These are phyloP conservation scores for Lepidothrix coronata DNA, from an alignment of 2,113 vertebrate species.

Conservation along the genomic window DNA sequence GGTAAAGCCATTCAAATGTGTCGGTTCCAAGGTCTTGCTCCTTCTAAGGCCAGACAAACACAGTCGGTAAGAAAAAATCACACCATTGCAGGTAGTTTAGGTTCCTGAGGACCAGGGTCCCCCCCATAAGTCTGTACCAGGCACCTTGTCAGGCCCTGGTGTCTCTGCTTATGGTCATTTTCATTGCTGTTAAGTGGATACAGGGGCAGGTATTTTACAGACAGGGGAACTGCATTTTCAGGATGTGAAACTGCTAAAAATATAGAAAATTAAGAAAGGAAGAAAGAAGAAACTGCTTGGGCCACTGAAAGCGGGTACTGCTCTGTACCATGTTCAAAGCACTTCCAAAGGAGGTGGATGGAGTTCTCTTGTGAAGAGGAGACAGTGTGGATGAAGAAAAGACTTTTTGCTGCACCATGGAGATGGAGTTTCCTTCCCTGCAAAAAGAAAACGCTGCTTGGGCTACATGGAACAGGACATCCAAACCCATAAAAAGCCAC, in stretches of 20 bases:
- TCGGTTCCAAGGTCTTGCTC: not conserved
- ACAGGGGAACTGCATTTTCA: not conserved
- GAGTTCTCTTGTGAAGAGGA: not conserved
- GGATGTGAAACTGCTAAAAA: not conserved
- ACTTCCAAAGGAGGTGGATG: not conserved
- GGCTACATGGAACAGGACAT: not conserved
- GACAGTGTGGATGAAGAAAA: not conserved
- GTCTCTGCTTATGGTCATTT: not conserved
- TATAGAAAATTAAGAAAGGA: not conserved
- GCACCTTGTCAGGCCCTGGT: not conserved
- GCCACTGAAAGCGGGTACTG: not conserved
- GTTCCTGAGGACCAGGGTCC: not conserved
- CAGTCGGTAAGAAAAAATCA: not conserved
- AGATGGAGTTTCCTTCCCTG: not conserved
- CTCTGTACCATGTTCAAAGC: rapidly evolving
- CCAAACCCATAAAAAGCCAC: conserved; percentile 1
- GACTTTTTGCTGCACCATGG: no score
- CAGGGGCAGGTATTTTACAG: not conserved
- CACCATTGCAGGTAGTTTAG: rapidly evolving
- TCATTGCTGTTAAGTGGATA: not conserved
- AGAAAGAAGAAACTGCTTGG: not conserved
- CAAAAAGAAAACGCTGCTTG: not conserved
- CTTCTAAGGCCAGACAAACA: not conserved
- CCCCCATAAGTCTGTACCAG: not conserved
- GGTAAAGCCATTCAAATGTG: not conserved